Percentiles rank a stretch among this genome's conserved stretches.
Evolutionary conservation across 2,797 vertebrate genomes (phyloP).

Genomic region (Periparus ater): DNA sequence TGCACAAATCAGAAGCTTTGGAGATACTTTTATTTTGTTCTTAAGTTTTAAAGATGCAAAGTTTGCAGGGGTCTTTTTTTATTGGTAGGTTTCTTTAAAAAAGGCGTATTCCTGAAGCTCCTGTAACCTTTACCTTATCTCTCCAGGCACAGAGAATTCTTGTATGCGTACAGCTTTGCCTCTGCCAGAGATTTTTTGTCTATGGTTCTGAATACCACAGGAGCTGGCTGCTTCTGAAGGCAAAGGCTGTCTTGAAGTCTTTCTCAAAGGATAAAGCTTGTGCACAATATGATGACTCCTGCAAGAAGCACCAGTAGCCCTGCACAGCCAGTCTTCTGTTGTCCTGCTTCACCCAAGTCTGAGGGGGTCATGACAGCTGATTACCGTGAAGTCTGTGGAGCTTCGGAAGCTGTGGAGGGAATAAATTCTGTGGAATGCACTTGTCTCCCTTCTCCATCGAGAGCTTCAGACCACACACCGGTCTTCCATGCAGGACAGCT

Average conservation of each 20-base stretch:
- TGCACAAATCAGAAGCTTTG: neutral
- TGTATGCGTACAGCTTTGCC: neutral
- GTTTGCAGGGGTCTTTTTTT: neutral
- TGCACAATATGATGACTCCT: neutral
- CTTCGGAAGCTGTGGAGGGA: neutral
- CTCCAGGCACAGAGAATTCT: neutral
- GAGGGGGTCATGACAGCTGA: neutral
- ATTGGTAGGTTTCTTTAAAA: neutral
- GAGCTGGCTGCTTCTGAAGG: neutral
- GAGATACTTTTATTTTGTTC: neutral
- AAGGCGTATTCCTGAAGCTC: neutral
- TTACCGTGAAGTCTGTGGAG: neutral
- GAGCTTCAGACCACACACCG: conserved; percentile 72
- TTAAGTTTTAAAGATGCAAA: neutral
- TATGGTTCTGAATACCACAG: neutral
- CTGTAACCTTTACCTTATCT: neutral
- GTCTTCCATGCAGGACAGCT: conserved; percentile 47
- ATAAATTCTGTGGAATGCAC: conserved; percentile 43
- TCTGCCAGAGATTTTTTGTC: neutral
- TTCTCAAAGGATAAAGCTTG: neutral
- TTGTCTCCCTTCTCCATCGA: conserved; percentile 47
- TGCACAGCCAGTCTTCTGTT: neutral
- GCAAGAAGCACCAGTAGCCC: neutral
- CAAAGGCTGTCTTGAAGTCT: neutral
- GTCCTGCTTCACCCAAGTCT: neutral